A percentile compares a stretch with the other conserved stretches of the same genome.
phyloP scores from a whole-genome alignment of 2,113 vertebrate genomes.

The Equus przewalskii region DNA sequence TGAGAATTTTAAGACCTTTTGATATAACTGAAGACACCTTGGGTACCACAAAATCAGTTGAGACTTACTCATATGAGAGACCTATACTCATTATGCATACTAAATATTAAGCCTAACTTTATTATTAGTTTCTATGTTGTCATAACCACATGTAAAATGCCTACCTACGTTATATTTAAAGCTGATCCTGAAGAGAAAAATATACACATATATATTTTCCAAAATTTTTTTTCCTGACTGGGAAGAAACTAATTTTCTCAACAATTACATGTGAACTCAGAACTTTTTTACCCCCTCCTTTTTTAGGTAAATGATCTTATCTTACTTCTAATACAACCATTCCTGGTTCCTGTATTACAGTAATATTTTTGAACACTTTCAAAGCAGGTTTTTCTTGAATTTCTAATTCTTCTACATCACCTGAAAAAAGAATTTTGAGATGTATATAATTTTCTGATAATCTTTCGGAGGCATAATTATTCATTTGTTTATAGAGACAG shows the following conservation, averaged over 20 bases:
- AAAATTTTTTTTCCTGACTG: neutral
- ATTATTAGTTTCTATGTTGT: neutral
- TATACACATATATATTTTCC: neutral
- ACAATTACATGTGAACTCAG: neutral
- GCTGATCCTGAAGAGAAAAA: neutral
- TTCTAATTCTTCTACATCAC: conserved; percentile 98
- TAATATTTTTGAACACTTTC: conserved; percentile 96
- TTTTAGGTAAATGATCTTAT: neutral
- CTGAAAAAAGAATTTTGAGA: conserved; percentile 84
- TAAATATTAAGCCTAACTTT: neutral
- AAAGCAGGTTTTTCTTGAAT: conserved; percentile 94
- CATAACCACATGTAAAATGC: neutral
- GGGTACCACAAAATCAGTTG: neutral
- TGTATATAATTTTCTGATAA: neutral
- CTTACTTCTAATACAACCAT: conserved; percentile 97
- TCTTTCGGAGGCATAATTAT: neutral
- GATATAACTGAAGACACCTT: neutral
- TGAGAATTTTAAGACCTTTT: neutral
- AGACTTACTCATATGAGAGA: neutral
- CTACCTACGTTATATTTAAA: neutral
- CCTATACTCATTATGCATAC: neutral
- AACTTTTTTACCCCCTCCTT: neutral
- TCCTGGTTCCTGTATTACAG: conserved; percentile 94
- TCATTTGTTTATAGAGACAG: neutral
- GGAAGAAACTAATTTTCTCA: conserved; percentile 25